phyloP scores from a whole-genome alignment of 2,113 vertebrate species.

The Gobiocypris rarus region DNA sequence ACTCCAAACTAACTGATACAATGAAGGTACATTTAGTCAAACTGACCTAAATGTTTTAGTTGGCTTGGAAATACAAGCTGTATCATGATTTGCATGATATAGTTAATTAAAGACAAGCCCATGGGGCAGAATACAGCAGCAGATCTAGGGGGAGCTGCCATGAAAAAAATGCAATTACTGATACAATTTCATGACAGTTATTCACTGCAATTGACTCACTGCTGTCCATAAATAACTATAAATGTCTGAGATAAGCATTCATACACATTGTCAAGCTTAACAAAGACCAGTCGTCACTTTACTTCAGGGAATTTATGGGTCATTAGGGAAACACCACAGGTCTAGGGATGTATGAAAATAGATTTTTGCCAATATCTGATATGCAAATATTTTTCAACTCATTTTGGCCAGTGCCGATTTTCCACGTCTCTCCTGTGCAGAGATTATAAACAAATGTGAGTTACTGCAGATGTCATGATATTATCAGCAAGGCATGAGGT shows the following conservation, averaged over 20 bases:
- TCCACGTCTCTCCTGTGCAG: no score
- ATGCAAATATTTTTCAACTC: no score
- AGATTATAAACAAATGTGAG: no score
- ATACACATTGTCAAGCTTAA: not conserved
- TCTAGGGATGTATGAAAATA: no score
- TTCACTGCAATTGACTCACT: conserved; percentile 2
- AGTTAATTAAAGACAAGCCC: conserved; percentile 30
- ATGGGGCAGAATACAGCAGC: conserved; percentile 22
- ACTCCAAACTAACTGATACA: not conserved
- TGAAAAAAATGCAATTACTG: conserved; percentile 34
- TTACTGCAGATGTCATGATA: no score
- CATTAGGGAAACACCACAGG: not conserved
- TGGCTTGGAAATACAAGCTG: not conserved
- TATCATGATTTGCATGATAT: conserved; percentile 15
- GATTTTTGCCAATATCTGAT: no score
- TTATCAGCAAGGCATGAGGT: no score
- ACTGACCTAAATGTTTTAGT: not conserved
- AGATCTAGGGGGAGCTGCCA: conserved; percentile 4
- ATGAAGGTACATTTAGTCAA: not conserved
- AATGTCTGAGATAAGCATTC: conserved; percentile 15
- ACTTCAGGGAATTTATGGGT: not conserved
- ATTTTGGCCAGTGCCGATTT: no score
- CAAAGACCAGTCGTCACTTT: not conserved
- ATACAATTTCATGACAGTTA: conserved; percentile 5
- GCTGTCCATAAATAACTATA: not conserved